Evolutionary conservation across 2,797 vertebrate genomes (phyloP).

Genomic region (Crocodylus rhombifer): DNA sequence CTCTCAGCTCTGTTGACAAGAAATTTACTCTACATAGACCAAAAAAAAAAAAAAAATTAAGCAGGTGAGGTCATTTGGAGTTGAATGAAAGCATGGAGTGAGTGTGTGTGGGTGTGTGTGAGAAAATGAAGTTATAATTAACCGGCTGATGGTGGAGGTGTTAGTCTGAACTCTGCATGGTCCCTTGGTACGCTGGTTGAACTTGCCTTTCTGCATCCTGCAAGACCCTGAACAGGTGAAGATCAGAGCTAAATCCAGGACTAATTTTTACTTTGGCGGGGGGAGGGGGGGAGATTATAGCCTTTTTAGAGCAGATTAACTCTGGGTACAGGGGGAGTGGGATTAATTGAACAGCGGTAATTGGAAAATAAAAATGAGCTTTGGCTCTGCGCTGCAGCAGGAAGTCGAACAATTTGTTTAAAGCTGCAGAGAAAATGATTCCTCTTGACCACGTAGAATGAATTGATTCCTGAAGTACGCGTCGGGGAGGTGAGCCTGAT

Average conservation of each 20-base stretch:
- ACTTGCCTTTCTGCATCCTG: slow-evolving; percentile 70
- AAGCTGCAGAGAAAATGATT: slow-evolving; percentile 38
- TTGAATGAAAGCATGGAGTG: slow-evolving; percentile 73
- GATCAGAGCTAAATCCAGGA: slow-evolving; percentile 56
- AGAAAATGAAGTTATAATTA: slow-evolving; percentile 71
- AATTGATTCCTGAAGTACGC: slow-evolving; percentile 22
- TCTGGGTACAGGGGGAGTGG: neutral
- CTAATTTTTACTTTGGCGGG: slow-evolving; percentile 57
- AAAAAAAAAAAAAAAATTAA: slow-evolving; percentile 5
- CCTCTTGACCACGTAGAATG: neutral
- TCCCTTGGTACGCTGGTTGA: slow-evolving; percentile 82
- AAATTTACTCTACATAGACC: slow-evolving; percentile 68
- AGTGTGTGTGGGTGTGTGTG: slow-evolving; percentile 39
- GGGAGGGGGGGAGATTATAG: slow-evolving; percentile 45
- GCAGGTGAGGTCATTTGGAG: slow-evolving; percentile 82
- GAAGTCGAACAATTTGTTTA: slow-evolving; percentile 27
- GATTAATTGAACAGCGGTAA: slow-evolving; percentile 60
- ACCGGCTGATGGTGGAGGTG: slow-evolving; percentile 67
- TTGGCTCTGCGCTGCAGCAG: slow-evolving; percentile 16
- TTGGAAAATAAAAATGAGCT: slow-evolving; percentile 61
- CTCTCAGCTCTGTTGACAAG: slow-evolving; percentile 74
- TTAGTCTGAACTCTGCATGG: slow-evolving; percentile 83
- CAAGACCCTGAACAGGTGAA: slow-evolving; percentile 77
- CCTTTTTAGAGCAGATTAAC: slow-evolving; percentile 30
- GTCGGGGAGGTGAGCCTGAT: neutral